Evolutionary conservation across 2,888 invertebrate genomes (phyloP).

Genomic region (Erebia palarica): DNA sequence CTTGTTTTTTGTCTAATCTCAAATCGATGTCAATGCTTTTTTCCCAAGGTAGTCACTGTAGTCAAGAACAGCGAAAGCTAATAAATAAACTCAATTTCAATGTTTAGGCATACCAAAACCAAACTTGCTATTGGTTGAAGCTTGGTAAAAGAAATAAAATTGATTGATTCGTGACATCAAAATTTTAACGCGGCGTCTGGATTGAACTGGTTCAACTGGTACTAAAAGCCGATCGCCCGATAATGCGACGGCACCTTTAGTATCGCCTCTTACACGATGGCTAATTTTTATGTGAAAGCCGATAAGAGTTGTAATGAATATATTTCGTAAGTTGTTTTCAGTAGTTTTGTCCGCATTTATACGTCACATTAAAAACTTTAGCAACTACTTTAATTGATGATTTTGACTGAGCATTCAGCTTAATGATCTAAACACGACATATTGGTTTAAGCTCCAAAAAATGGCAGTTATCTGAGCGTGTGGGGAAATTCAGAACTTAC

Average conservation of each 20-base stretch:
- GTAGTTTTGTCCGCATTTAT: conserved; percentile 15
- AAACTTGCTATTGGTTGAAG: conserved; percentile 38
- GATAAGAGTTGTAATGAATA: conserved; percentile 21
- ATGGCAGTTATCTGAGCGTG: too few relatives aligned
- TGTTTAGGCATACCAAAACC: conserved; percentile 39
- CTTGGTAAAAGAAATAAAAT: conserved; percentile 59
- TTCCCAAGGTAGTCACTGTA: background rate
- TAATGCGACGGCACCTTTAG: conserved; percentile 60
- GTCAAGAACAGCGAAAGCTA: conserved; percentile 6
- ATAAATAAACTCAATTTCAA: conserved; percentile 7
- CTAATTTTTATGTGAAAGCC: conserved; percentile 30
- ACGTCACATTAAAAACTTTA: conserved; percentile 4
- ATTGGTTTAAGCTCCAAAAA: too few relatives aligned
- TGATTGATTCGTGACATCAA: conserved; percentile 78
- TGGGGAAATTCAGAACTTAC: too few relatives aligned
- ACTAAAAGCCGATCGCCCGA: conserved; percentile 49
- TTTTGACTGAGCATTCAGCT: background rate
- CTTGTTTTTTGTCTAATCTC: background rate
- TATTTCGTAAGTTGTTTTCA: conserved; percentile 24
- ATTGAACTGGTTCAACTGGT: conserved; percentile 61
- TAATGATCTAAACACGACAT: background rate
- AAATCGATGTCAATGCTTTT: background rate
- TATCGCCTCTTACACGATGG: conserved; percentile 46
- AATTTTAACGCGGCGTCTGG: conserved; percentile 63
- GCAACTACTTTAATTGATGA: background rate